These are phyloP conservation scores for Dione juno DNA, from an alignment of 2,888 invertebrate species.

Conservation along the genomic window DNA sequence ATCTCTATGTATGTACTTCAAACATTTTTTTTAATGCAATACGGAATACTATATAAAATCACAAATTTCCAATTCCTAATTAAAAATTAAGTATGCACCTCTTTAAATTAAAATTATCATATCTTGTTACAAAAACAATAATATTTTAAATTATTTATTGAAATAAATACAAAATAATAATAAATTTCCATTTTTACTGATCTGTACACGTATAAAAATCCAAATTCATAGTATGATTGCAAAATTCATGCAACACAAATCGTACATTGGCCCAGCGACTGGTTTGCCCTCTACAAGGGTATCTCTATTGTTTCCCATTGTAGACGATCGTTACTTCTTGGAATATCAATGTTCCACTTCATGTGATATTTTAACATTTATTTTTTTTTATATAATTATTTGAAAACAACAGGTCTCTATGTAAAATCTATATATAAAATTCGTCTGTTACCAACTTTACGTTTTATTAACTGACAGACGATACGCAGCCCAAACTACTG, in stretches of 20 bases:
- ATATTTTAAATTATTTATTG: too few relatives aligned
- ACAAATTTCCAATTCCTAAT: too few relatives aligned
- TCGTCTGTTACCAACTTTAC: too few relatives aligned
- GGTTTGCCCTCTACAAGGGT: slow-evolving; percentile 35
- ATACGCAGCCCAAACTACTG: too few relatives aligned
- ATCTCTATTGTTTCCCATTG: slow-evolving; percentile 42
- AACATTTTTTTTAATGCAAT: too few relatives aligned
- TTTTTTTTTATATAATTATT: not conserved
- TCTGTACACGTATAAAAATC: not conserved
- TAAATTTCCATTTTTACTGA: not conserved
- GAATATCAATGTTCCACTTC: slow-evolving; percentile 41
- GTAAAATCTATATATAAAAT: too few relatives aligned
- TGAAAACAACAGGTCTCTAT: not conserved
- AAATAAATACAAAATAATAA: not conserved
- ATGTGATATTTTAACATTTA: slow-evolving; percentile 4
- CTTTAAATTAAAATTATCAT: too few relatives aligned
- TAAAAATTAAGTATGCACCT: too few relatives aligned
- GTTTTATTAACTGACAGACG: too few relatives aligned
- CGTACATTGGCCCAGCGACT: slow-evolving; percentile 38
- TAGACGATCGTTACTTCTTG: slow-evolving; percentile 43
- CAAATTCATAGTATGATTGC: not conserved
- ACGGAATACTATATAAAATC: too few relatives aligned
- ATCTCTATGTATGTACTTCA: too few relatives aligned
- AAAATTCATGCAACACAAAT: slow-evolving; percentile 31
- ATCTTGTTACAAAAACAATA: too few relatives aligned